phyloP scores from a whole-genome alignment of 2,888 invertebrate species.

The Amblyteles armatorius region DNA sequence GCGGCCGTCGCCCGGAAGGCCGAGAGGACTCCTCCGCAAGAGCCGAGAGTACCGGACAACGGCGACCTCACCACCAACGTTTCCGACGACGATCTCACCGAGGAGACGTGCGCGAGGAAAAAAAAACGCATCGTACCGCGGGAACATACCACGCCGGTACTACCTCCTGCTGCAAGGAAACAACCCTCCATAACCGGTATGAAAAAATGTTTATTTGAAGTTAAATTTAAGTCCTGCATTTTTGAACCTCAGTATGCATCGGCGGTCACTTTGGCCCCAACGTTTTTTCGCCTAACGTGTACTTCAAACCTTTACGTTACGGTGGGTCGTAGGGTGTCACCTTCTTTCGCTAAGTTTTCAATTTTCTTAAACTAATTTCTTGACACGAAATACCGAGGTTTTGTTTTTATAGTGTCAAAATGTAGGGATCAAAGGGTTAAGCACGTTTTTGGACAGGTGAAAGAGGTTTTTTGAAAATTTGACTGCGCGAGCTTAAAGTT shows the following conservation, averaged over 20 bases:
- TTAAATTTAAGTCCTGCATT: neutral
- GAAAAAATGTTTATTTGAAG: neutral
- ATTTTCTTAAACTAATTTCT: no score
- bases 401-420: neutral
- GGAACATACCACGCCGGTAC: slow-evolving; percentile 78
- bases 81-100: slow-evolving; percentile 60
- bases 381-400: neutral
- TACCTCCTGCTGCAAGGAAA: slow-evolving; percentile 73
- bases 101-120: slow-evolving; percentile 68
- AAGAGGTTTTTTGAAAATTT: no score
- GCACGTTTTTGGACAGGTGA: no score
- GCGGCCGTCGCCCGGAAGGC: slow-evolving; percentile 62
- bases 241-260: neutral
- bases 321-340: no score
- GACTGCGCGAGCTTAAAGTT: no score
- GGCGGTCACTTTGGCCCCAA: no score
- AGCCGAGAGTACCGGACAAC: slow-evolving; percentile 79
- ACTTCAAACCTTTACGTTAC: no score
- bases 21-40: slow-evolving; percentile 82
- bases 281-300: no score
- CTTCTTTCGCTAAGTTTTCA: no score
- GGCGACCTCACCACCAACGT: slow-evolving; percentile 71
- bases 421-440: no score
- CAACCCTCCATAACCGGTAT: slow-evolving; percentile 82
- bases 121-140: slow-evolving; percentile 68